Evolutionary conservation across 2,888 invertebrate species (phyloP).

Genomic region (Agonopterix subpropinquella): DNA sequence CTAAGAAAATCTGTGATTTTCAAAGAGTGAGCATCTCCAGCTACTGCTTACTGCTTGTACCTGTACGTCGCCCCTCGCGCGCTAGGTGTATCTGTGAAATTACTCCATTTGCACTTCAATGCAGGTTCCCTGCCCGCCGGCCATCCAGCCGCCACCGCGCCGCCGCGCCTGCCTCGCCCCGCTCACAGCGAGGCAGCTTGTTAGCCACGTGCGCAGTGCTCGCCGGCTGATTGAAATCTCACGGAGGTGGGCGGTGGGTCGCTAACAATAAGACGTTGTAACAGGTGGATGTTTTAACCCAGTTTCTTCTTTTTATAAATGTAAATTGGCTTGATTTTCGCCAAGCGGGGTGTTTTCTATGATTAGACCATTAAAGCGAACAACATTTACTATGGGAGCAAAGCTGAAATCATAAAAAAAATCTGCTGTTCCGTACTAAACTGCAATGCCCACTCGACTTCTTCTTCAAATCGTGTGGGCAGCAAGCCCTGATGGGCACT

Average conservation of each 20-base stretch:
- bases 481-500: too few species aligned
- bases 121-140: conserved; percentile 68
- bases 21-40: background rate
- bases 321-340: too few species aligned
- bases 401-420: too few species aligned
- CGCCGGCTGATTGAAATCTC: conserved; percentile 21
- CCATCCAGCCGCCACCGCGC: conserved; percentile 34
- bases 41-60: background rate
- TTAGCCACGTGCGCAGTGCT: conserved; percentile 6
- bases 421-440: too few species aligned
- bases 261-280: background rate
- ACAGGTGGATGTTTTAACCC: too few species aligned
- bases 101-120: conserved; percentile 73
- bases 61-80: conserved; percentile 13
- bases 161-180: conserved; percentile 37
- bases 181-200: conserved; percentile 26
- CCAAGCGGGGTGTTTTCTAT: too few species aligned
- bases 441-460: too few species aligned
- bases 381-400: too few species aligned
- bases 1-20: too few species aligned
- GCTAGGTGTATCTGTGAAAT: conserved; percentile 38
- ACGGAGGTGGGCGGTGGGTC: background rate
- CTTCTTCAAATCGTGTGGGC: too few species aligned
- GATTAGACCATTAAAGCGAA: too few species aligned
- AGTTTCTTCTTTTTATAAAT: too few species aligned